Base-by-base conservation (phyloP, 2,888 invertebrate genomes). In the Apotomis betuletana region DNA sequence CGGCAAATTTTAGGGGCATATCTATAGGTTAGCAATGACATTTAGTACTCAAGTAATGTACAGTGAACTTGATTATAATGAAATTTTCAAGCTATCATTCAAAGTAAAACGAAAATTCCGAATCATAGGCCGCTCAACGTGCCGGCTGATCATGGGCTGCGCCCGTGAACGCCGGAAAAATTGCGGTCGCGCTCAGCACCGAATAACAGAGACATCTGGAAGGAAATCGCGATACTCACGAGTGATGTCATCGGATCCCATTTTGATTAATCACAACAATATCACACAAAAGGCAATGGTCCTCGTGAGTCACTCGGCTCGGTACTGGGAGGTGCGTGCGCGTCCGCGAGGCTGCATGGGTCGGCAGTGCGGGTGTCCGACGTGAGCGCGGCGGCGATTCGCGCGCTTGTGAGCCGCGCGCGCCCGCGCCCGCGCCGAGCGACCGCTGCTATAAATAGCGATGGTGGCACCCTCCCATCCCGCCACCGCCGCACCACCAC, bases 371-470 rank as follows among this genome's bases (percentile, higher is more conserved):
- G 58, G 51, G 49, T 62, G 27, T 36, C 38, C 74, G 80, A 87
- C 89, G 89, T 90, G 87, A 89, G 83, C 85, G 81, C 89, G 81
- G 80, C 81, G 75, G 85, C 77, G 83, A 77, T 80, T 80, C 79
- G 78, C 78, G 79, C 78, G 83, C 82, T 85, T 84, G 77, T 87
- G 86, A 83, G 82, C 78, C 77, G 49, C 49, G 49, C 49, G 49
- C 8, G 77, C 73, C 78, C 80, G 80, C 79, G 77, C 73, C 78
- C 80, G 80, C 79, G 83, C 82, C 81, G 80, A 81, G 78, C 77
- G 81, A 84, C 80, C 78, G 79, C 76, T 77, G 85, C 89, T 90
- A 90, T 85, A 89, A 86, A 88, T 90, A 90, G 89, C 86, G 78
- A 81, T 84, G 83, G 84, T 82, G 81, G 64, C 74, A 75, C 77